Conservation (phyloP, 2,797 vertebrate species). For the Falco rusticolus region DNA sequence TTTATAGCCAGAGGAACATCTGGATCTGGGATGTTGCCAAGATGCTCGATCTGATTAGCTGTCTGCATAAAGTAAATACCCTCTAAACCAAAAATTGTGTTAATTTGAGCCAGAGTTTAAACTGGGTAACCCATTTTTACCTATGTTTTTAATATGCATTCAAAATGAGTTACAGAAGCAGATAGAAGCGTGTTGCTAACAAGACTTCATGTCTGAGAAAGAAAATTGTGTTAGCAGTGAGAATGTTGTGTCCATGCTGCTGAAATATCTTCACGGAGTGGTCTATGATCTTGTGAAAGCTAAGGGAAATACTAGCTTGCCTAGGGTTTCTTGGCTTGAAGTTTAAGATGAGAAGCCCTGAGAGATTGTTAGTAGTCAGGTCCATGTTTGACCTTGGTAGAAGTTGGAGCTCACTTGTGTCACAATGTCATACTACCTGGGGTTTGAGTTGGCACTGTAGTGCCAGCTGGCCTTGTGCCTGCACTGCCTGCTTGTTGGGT, state of each 20-base stretch:
- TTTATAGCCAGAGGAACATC: neutral
- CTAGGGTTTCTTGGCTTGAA: neutral
- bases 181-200: neutral
- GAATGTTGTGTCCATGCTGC: neutral
- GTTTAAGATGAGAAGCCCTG: neutral
- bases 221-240: neutral
- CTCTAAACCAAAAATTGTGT: neutral
- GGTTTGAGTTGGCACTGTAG: neutral
- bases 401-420: neutral
- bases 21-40: neutral
- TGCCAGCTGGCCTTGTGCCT: neutral
- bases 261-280: neutral
- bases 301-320: neutral
- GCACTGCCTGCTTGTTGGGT: neutral
- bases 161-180: neutral
- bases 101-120: neutral
- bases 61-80: neutral
- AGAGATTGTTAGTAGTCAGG: neutral
- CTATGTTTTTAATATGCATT: neutral
- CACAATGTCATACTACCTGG: fast-evolving
- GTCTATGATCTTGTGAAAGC: neutral
- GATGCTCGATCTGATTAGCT: neutral
- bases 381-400: neutral
- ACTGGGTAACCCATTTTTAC: neutral
- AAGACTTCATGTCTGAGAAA: neutral